phyloP scores from a whole-genome alignment of 2,888 invertebrate genomes.

The Hoplodrina blanda region DNA sequence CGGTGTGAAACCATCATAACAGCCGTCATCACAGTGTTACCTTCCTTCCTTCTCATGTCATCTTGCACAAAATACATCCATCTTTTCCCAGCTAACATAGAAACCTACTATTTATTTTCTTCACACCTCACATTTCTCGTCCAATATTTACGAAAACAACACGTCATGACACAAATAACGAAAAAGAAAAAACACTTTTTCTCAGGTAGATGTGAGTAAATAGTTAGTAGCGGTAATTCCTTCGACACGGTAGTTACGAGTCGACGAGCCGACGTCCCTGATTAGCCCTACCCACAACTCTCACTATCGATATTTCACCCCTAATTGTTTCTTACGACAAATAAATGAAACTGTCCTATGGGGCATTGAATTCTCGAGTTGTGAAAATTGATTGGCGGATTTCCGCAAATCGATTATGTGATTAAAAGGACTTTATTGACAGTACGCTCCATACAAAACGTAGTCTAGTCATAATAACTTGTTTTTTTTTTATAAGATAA shows the following conservation, averaged over 20 bases:
- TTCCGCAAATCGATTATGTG: neutral
- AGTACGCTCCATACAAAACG: neutral
- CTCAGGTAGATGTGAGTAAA: constrained; percentile 21
- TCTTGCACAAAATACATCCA: neutral
- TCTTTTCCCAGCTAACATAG: neutral
- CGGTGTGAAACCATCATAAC: too few relatives aligned
- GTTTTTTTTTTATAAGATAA: too few relatives aligned
- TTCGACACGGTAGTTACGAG: constrained; percentile 15
- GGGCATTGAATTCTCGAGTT: neutral
- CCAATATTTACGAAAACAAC: neutral
- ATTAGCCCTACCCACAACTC: constrained; percentile 35
- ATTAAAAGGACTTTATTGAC: neutral
- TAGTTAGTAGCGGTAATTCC: constrained; percentile 32
- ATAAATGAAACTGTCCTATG: constrained; percentile 2
- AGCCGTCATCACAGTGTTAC: neutral
- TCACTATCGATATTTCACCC: constrained; percentile 28
- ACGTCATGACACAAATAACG: neutral
- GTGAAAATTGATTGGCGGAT: neutral
- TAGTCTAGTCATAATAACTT: too few relatives aligned
- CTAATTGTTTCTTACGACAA: constrained; percentile 39
- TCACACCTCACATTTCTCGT: neutral
- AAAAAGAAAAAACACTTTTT: neutral
- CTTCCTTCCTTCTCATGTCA: neutral
- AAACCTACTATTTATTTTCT: neutral
- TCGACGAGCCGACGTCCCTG: constrained; percentile 15